phyloP scores from a whole-genome alignment of 2,113 vertebrate species.

The Pterocles gutturalis region DNA sequence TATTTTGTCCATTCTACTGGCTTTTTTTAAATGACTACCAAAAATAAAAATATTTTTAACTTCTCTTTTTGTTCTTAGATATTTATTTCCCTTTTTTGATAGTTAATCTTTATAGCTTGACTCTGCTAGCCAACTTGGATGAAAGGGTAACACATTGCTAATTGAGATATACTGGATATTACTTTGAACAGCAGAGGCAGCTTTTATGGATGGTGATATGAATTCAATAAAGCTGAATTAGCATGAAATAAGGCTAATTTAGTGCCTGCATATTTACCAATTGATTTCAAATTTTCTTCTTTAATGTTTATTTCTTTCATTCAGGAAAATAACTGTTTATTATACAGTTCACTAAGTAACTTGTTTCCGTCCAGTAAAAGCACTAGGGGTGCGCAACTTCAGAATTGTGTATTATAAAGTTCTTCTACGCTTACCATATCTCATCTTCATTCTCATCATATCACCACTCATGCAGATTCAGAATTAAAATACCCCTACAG shows the following conservation, averaged over 20 bases:
- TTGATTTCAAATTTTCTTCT: constrained; percentile 47
- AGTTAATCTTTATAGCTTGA: constrained; percentile 35
- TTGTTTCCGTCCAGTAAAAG: neutral
- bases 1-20: neutral
- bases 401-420: neutral
- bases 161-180: constrained; percentile 53
- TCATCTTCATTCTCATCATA: neutral
- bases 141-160: constrained; percentile 56
- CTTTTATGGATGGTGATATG: constrained; percentile 44
- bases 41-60: neutral
- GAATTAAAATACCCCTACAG: neutral
- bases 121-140: neutral
- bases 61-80: neutral
- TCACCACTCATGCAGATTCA: neutral
- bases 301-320: constrained; percentile 40
- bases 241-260: constrained; percentile 61
- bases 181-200: constrained; percentile 52
- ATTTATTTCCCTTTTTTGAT: constrained; percentile 13
- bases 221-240: constrained; percentile 60
- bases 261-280: constrained; percentile 25
- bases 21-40: neutral
- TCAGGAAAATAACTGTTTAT: constrained; percentile 16
- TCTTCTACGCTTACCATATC: neutral
- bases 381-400: neutral
- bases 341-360: neutral